phyloP scores from a whole-genome alignment of 1,140 invertebrate species.

The Mizuhopecten yessoensis region DNA sequence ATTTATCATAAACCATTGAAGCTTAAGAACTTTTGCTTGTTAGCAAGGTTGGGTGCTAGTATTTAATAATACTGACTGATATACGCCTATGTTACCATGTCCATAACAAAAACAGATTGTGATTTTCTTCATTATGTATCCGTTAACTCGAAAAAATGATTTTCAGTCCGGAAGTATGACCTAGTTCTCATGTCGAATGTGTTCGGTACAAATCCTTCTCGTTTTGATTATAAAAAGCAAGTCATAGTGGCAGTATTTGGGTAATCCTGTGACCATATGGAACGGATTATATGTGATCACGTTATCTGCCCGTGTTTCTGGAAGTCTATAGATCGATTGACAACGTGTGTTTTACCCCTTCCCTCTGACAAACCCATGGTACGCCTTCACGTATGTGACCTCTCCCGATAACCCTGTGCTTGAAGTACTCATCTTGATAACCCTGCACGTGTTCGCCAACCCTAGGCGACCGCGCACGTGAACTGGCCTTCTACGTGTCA shows the following conservation, averaged over 20 bases:
- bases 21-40: no score
- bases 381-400: background rate
- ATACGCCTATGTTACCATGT: no score
- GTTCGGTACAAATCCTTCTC: background rate
- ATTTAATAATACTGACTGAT: no score
- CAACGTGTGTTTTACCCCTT: background rate
- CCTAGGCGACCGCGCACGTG: no score
- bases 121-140: no score
- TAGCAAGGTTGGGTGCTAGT: no score
- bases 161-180: background rate
- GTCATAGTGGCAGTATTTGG: background rate
- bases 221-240: constrained; percentile 28
- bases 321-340: background rate
- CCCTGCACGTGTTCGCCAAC: constrained; percentile 9
- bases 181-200: background rate
- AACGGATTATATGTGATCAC: background rate
- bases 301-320: background rate
- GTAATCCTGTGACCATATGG: background rate
- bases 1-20: no score
- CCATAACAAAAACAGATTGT: no score
- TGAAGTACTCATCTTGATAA: background rate
- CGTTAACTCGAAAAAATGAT: no score
- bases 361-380: background rate
- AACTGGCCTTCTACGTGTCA: no score
- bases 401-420: background rate